phyloP scores from a whole-genome alignment of 1,140 invertebrate species.

The Eriosoma lanigerum region DNA sequence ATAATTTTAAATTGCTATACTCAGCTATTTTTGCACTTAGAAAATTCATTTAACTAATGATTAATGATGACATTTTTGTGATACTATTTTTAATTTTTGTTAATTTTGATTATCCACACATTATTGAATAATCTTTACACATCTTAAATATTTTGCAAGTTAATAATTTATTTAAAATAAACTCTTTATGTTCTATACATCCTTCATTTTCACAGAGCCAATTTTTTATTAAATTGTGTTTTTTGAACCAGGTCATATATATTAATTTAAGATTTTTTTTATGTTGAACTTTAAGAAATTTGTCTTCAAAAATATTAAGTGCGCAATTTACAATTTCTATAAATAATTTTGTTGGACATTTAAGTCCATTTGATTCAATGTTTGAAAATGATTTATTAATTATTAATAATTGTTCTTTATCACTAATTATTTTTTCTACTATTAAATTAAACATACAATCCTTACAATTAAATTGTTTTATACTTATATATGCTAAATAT shows the following conservation, averaged over 20 bases:
- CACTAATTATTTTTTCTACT: neutral
- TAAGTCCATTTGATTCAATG: neutral
- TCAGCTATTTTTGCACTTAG: too few species aligned
- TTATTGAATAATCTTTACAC: neutral
- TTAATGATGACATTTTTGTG: too few species aligned
- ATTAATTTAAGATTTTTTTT: conserved; percentile 9
- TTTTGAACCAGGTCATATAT: neutral
- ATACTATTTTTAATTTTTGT: neutral
- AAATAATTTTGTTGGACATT: neutral
- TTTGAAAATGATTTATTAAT: neutral
- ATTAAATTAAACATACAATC: too few species aligned
- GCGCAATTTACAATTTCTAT: neutral
- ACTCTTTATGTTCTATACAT: neutral
- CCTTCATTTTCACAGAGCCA: neutral
- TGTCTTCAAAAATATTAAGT: neutral
- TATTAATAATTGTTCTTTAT: neutral
- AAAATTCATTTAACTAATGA: too few species aligned
- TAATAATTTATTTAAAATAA: conserved; percentile 9
- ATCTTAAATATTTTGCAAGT: neutral
- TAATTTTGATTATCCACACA: neutral
- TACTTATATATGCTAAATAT: neutral
- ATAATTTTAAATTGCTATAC: too few species aligned
- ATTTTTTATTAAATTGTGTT: neutral
- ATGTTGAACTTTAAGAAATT: neutral
- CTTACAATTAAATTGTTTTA: neutral